Conservation (phyloP, 2,797 vertebrate genomes). For the Schizopygopsis pylzovi region DNA sequence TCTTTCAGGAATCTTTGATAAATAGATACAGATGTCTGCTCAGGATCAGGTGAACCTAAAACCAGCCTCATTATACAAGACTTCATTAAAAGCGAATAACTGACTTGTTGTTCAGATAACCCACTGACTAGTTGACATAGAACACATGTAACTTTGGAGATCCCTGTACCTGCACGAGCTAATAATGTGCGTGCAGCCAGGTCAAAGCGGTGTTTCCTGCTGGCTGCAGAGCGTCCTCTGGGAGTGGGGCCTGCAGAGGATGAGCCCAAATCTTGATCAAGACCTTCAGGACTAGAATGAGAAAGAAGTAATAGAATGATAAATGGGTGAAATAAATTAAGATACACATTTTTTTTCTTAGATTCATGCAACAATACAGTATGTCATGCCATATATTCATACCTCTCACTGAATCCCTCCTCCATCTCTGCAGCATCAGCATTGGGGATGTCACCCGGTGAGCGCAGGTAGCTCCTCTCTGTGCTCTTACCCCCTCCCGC, state of each 20-base stretch:
- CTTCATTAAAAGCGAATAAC: background rate
- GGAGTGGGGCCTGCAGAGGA: constrained; percentile 83
- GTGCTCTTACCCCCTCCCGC: constrained; percentile 84
- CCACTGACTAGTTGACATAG: background rate
- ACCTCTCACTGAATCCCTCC: constrained; percentile 96
- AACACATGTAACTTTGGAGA: background rate
- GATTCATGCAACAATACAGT: background rate
- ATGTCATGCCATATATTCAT: constrained; percentile 8
- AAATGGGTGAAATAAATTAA: background rate
- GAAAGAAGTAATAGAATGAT: background rate
- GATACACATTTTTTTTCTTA: background rate
- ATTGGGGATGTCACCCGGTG: constrained; percentile 88
- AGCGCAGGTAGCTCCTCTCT: constrained; percentile 86
- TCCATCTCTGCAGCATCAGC: constrained; percentile 90
- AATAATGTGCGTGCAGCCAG: constrained; percentile 92
- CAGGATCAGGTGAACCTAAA: background rate
- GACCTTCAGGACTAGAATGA: constrained; percentile 82
- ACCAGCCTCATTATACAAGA: background rate
- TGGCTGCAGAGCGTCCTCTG: constrained; percentile 86
- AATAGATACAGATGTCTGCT: background rate
- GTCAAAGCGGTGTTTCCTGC: constrained; percentile 94
- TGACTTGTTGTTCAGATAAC: background rate
- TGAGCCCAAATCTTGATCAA: constrained; percentile 89
- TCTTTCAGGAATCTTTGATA: background rate
- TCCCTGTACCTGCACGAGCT: constrained; percentile 87